phyloP scores from a whole-genome alignment of 2,888 invertebrate species.

The Diplazon laetatorius region DNA sequence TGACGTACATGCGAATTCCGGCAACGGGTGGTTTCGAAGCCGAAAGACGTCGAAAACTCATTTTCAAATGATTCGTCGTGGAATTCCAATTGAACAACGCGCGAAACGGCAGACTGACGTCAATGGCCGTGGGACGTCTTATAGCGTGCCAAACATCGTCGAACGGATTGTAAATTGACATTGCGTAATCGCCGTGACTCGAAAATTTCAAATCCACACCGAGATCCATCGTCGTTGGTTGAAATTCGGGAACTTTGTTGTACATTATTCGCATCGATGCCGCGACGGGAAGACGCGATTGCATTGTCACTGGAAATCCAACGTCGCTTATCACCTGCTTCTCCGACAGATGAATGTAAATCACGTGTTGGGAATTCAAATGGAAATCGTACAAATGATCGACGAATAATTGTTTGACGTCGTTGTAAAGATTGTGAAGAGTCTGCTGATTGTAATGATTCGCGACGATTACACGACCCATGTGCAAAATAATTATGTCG shows the following conservation, averaged over 20 bases:
- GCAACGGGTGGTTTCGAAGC: slow-evolving; percentile 69
- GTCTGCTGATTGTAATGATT: slow-evolving; percentile 63
- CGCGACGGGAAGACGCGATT: slow-evolving; percentile 74
- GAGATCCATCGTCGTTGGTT: slow-evolving; percentile 68
- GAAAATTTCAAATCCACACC: slow-evolving; percentile 75
- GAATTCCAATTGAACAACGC: slow-evolving; percentile 73
- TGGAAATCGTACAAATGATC: neutral
- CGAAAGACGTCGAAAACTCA: slow-evolving; percentile 75
- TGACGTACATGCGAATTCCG: slow-evolving; percentile 76
- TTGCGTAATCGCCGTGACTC: slow-evolving; percentile 76
- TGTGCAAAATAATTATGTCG: slow-evolving; percentile 67
- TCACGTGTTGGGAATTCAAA: slow-evolving; percentile 66
- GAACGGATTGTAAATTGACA: slow-evolving; percentile 82
- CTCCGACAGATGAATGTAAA: slow-evolving; percentile 69
- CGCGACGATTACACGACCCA: slow-evolving; percentile 65
- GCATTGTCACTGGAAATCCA: slow-evolving; percentile 79
- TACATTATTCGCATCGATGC: slow-evolving; percentile 72
- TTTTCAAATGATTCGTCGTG: slow-evolving; percentile 73
- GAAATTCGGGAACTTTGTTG: slow-evolving; percentile 21
- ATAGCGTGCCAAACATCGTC: slow-evolving; percentile 82
- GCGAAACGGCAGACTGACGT: slow-evolving; percentile 75
- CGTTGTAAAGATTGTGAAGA: slow-evolving; percentile 41
- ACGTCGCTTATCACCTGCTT: slow-evolving; percentile 80
- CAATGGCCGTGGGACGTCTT: slow-evolving; percentile 73
- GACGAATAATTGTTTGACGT: slow-evolving; percentile 24